A percentile compares a stretch with the other conserved stretches of the same genome.
phyloP scores from a whole-genome alignment of 2,113 vertebrate genomes.

The Pycnonotus jocosus region DNA sequence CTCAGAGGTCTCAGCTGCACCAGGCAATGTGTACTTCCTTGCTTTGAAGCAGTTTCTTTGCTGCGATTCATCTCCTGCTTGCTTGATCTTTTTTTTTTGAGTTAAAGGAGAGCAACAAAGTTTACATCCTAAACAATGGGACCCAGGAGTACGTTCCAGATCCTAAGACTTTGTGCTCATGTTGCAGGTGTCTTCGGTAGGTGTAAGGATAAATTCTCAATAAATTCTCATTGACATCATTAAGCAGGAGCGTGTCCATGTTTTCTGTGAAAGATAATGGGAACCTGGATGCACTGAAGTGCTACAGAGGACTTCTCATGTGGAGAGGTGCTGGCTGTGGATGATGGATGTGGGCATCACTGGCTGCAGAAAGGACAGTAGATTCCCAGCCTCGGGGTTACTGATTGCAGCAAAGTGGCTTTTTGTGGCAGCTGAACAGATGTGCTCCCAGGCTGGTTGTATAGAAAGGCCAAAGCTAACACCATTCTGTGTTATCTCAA shows the following conservation, averaged over 20 bases:
- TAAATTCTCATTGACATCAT: fast-evolving
- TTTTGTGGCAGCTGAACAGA: not conserved
- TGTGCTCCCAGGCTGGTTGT: fast-evolving
- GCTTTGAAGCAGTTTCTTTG: not conserved
- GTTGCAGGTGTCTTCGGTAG: fast-evolving
- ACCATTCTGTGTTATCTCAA: not conserved
- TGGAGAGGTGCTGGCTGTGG: not conserved
- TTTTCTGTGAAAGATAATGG: not conserved
- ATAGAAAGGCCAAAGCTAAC: not conserved
- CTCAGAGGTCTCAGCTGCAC: not conserved
- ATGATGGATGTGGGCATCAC: not conserved
- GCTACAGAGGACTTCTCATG: not conserved
- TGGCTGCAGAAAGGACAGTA: not conserved
- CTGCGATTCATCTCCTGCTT: not conserved
- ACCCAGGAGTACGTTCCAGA: not conserved
- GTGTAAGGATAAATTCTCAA: not conserved
- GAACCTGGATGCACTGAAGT: fast-evolving
- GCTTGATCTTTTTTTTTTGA: not conserved
- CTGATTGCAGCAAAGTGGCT: not conserved
- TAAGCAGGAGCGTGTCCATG: fast-evolving
- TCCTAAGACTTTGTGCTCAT: not conserved
- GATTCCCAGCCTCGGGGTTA: not conserved
- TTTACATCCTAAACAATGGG: not conserved
- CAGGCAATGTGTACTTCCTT: not conserved
- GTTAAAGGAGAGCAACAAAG: not conserved